A percentile compares a stretch with the other conserved stretches of the same genome.
These are phyloP conservation scores for Cinara cedri DNA, from an alignment of 2,888 invertebrate genomes.

Conservation along the genomic window DNA sequence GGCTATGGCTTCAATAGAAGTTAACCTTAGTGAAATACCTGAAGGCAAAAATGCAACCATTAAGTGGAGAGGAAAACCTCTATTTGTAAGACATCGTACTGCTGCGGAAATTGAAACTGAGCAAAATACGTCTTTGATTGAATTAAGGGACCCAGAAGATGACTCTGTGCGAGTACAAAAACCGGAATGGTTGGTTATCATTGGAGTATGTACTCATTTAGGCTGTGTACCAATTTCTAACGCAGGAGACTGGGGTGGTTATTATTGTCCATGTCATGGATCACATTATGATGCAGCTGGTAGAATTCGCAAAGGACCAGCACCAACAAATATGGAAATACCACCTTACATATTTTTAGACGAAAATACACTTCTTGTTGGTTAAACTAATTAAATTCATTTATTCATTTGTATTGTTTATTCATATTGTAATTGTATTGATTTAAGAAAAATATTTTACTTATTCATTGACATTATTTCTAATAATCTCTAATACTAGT, in stretches of 20 bases:
- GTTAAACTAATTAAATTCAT: conserved; percentile 66
- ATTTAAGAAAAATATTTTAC: too few relatives aligned
- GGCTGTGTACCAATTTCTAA: conserved; percentile 97
- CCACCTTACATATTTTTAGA: conserved; percentile 79
- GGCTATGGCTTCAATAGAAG: conserved; percentile 94
- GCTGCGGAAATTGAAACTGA: conserved; percentile 80
- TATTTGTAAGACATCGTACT: conserved; percentile 78
- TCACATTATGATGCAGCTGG: conserved; percentile 99
- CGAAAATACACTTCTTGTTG: conserved; percentile 76
- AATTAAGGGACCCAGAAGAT: conserved; percentile 86
- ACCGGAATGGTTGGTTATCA: conserved; percentile 90
- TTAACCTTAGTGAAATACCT: conserved; percentile 87
- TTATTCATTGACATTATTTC: too few relatives aligned
- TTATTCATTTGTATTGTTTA: too few relatives aligned
- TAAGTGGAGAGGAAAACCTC: conserved; percentile 97
- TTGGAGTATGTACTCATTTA: conserved; percentile 96
- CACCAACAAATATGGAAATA: conserved; percentile 93
- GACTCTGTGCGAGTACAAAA: conserved; percentile 80
- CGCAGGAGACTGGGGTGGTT: conserved; percentile 90
- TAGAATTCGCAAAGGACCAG: conserved; percentile 97
- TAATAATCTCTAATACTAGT: too few relatives aligned
- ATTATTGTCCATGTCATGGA: conserved; percentile 99
- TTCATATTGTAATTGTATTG: too few relatives aligned
- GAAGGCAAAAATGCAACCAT: conserved; percentile 95
- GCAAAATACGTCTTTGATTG: conserved; percentile 73